Percentiles rank a stretch among this genome's conserved stretches.
Evolutionary conservation across 2,113 vertebrate species (phyloP).

Genomic region (Zosterops pallidus): DNA sequence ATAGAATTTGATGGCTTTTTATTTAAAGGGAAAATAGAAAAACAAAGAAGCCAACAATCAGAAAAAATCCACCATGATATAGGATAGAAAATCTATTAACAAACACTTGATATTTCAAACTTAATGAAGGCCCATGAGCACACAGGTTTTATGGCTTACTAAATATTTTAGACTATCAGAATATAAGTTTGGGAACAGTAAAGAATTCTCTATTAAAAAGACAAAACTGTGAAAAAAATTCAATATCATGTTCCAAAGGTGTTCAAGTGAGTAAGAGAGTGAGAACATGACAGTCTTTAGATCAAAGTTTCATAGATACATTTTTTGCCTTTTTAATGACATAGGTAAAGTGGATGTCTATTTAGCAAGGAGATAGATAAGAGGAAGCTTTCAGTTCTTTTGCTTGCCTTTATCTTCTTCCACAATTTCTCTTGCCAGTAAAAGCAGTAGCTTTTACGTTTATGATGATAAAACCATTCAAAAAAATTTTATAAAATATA

Average conservation of each 20-base stretch:
- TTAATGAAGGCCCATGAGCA: background rate
- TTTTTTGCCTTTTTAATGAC: background rate
- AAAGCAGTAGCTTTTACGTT: background rate
- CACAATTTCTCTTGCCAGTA: background rate
- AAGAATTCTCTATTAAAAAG: background rate
- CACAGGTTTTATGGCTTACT: accelerated
- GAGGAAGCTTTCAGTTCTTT: background rate
- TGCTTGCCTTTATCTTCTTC: background rate
- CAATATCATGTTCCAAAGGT: background rate
- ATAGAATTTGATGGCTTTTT: background rate
- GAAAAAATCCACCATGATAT: background rate
- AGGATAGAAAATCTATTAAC: background rate
- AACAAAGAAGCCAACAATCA: background rate
- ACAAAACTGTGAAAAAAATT: background rate
- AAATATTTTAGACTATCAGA: background rate
- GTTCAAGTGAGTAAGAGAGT: background rate
- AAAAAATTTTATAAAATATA: background rate
- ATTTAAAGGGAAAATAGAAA: background rate
- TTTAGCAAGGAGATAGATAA: background rate
- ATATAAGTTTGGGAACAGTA: background rate
- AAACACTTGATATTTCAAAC: background rate
- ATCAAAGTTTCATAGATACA: background rate
- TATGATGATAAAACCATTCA: background rate
- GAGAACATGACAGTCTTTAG: background rate
- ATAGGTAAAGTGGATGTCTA: background rate